phyloP scores from a whole-genome alignment of 2,797 vertebrate genomes.

The Lagorchestes hirsutus region DNA sequence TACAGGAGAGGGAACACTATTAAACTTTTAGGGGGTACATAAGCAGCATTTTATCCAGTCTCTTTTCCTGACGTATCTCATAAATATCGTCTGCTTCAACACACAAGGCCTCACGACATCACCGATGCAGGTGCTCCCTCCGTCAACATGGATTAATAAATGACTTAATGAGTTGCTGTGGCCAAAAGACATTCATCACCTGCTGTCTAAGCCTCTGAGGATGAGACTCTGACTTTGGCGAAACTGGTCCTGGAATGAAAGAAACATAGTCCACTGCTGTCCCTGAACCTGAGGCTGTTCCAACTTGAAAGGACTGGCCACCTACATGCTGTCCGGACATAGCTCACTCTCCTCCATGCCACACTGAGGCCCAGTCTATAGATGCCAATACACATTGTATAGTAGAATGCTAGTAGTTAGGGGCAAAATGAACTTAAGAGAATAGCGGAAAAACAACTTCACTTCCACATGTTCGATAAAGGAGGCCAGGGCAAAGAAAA shows the following conservation, averaged over 20 bases:
- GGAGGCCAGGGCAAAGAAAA: constrained; percentile 1
- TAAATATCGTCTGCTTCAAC: neutral
- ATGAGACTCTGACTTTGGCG: neutral
- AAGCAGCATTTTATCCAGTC: neutral
- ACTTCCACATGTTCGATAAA: neutral
- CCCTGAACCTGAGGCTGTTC: neutral
- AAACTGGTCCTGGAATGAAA: neutral
- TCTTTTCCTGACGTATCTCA: neutral
- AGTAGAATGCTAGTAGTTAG: neutral
- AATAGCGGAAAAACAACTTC: neutral
- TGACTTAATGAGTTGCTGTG: neutral
- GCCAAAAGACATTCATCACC: constrained; percentile 2
- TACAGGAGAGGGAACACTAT: neutral
- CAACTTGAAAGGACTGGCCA: neutral
- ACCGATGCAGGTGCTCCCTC: neutral
- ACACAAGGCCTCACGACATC: neutral
- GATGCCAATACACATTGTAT: neutral
- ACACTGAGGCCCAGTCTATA: neutral
- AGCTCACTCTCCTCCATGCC: neutral
- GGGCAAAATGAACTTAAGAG: neutral
- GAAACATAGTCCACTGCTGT: neutral
- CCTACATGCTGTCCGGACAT: neutral
- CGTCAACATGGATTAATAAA: constrained; percentile 4
- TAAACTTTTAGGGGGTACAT: neutral
- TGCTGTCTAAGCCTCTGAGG: neutral